Percentiles rank a stretch among this genome's conserved stretches.
phyloP scores from a whole-genome alignment of 2,888 invertebrate genomes.

The Eulithis testata region DNA sequence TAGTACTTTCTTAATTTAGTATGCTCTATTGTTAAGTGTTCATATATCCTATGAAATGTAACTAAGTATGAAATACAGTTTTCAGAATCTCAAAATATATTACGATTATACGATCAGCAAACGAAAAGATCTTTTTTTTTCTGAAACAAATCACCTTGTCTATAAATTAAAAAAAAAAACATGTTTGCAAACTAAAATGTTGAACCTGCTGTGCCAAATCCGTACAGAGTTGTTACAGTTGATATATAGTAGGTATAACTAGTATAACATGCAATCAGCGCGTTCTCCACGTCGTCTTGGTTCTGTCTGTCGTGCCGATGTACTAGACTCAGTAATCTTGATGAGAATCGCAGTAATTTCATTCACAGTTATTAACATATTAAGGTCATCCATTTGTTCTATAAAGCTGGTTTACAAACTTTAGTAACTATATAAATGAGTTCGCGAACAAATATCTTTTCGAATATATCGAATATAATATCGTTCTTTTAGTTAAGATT shows the following conservation, averaged over 20 bases:
- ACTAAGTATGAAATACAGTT: too few species aligned
- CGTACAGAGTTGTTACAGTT: not conserved
- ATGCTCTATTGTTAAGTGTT: too few species aligned
- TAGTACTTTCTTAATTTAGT: too few species aligned
- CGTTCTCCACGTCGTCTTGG: slow-evolving; percentile 3
- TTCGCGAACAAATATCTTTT: not conserved
- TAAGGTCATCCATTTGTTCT: slow-evolving; percentile 14
- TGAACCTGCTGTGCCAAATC: not conserved
- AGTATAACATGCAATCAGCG: slow-evolving; percentile 10
- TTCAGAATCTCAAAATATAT: too few species aligned
- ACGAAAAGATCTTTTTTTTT: too few species aligned
- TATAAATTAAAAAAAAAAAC: too few species aligned
- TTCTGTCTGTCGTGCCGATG: slow-evolving; percentile 21
- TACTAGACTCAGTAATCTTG: slow-evolving; percentile 27
- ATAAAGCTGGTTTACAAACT: not conserved
- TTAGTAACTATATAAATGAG: not conserved
- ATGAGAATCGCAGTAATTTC: slow-evolving; percentile 41
- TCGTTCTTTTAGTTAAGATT: too few species aligned
- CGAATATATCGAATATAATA: too few species aligned
- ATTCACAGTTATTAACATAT: slow-evolving; percentile 19
- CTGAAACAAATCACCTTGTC: too few species aligned
- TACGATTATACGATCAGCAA: too few species aligned
- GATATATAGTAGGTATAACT: not conserved
- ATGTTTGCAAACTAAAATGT: not conserved
- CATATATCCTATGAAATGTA: too few species aligned